A percentile compares a stretch with the other conserved stretches of the same genome.
These are phyloP conservation scores for Charaxes varanes DNA, from an alignment of 1,140 invertebrate species.

Conservation along the genomic window DNA sequence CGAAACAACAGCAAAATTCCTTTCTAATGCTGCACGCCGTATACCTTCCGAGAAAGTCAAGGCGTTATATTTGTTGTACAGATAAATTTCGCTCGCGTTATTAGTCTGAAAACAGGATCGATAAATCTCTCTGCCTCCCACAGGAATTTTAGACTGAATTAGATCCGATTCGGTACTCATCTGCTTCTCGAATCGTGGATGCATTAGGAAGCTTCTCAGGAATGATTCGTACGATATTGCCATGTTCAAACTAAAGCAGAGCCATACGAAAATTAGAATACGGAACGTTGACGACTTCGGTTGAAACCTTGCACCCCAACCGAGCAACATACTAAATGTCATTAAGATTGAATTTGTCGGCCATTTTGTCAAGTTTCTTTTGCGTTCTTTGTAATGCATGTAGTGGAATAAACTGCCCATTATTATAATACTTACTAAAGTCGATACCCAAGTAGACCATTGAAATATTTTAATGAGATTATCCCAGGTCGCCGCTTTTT, in stretches of 20 bases:
- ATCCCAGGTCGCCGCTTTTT: conserved; percentile 55
- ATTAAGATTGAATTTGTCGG: conserved; percentile 66
- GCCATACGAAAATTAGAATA: conserved; percentile 63
- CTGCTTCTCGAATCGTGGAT: conserved; percentile 67
- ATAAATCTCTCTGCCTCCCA: conserved; percentile 66
- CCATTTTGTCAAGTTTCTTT: conserved; percentile 53
- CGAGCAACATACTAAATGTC: conserved; percentile 67
- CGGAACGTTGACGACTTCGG: conserved; percentile 58
- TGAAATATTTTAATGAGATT: conserved; percentile 70
- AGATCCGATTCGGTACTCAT: conserved; percentile 61
- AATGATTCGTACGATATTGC: conserved; percentile 69
- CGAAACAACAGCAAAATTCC: conserved; percentile 63
- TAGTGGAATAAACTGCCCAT: conserved; percentile 62
- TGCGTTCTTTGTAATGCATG: conserved; percentile 55
- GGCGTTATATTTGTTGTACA: conserved; percentile 63
- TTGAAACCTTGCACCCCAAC: conserved; percentile 60
- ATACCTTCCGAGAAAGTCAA: conserved; percentile 58
- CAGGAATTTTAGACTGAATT: conserved; percentile 51
- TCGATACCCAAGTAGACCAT: conserved; percentile 63
- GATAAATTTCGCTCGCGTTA: conserved; percentile 60
- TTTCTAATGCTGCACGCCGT: conserved; percentile 41
- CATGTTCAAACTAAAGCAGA: conserved; percentile 69
- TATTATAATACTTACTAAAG: conserved; percentile 44
- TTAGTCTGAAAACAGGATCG: conserved; percentile 65
- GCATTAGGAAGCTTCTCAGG: conserved; percentile 69